These are phyloP conservation scores for Caenorhabditis doughertyi DNA, from an alignment of 2,888 invertebrate genomes.

Conservation along the genomic window DNA sequence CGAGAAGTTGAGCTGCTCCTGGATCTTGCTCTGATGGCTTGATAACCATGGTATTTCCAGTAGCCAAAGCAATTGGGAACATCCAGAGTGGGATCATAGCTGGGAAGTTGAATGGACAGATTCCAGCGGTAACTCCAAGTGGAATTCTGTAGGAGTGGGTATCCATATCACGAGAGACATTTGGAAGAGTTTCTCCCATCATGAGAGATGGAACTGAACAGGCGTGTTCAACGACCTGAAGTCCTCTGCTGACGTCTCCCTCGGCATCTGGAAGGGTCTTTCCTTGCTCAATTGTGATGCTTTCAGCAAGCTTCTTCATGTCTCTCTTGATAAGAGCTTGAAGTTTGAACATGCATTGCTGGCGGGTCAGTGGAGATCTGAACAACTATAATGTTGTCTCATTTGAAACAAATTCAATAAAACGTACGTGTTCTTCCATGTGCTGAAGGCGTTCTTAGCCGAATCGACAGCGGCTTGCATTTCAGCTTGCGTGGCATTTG, in stretches of 20 bases:
- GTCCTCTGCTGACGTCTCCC: conserved; percentile 96
- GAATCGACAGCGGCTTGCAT: conserved; percentile 93
- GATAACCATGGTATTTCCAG: conserved; percentile 95
- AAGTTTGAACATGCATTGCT: conserved; percentile 92
- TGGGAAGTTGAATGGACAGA: conserved; percentile 85
- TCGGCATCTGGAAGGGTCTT: conserved; percentile 97
- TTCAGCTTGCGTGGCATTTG: conserved; percentile 92
- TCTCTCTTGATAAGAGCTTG: conserved; percentile 92
- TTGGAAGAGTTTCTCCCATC: conserved; percentile 92
- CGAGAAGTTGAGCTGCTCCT: conserved; percentile 95
- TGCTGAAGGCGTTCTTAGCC: conserved; percentile 89
- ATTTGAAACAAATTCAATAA: no score
- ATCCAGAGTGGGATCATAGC: conserved; percentile 99
- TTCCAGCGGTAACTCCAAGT: conserved; percentile 91
- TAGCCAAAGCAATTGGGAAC: conserved; percentile 88
- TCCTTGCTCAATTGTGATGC: conserved; percentile 96
- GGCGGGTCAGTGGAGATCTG: conserved; percentile 91
- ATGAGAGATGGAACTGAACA: conserved; percentile 94
- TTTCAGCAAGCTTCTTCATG: conserved; percentile 92
- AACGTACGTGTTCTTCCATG: conserved; percentile 90
- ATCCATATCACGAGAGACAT: conserved; percentile 94
- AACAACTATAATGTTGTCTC: not conserved
- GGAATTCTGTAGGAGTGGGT: conserved; percentile 94
- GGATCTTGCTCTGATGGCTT: conserved; percentile 98
- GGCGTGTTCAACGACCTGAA: conserved; percentile 96